Percentiles rank a stretch among this genome's conserved stretches.
Evolutionary conservation across 2,113 vertebrate genomes (phyloP).

Genomic region (Myrmophylax atrothorax): DNA sequence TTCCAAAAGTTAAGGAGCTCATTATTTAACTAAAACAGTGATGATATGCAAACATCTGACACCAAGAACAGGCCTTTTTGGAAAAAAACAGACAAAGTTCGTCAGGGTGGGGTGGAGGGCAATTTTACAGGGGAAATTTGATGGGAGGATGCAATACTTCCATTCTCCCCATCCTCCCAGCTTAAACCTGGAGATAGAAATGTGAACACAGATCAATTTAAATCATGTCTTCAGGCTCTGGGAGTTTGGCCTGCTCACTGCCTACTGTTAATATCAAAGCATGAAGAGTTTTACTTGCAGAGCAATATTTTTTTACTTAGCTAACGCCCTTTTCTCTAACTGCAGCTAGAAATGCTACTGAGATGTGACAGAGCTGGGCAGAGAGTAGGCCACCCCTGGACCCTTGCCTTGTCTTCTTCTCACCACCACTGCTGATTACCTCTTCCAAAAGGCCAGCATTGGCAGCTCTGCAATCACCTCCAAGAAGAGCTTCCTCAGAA

Average conservation of each 20-base stretch:
- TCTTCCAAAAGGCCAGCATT: rapidly evolving
- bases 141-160: not conserved
- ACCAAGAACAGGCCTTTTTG: not conserved
- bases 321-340: not conserved
- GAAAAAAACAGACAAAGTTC: not conserved
- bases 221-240: slow-evolving; percentile 16
- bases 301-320: not conserved
- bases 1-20: not conserved
- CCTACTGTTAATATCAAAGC: slow-evolving; percentile 53
- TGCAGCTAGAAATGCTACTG: not conserved
- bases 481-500: not conserved
- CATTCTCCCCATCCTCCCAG: not conserved
- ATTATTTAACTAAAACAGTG: not conserved
- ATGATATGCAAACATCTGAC: not conserved
- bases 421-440: not conserved
- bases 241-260: not conserved
- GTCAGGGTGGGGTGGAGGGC: not conserved
- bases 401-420: not conserved
- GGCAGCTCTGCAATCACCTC: not conserved
- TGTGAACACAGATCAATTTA: slow-evolving; percentile 39
- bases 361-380: not conserved
- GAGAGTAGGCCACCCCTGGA: not conserved
- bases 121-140: slow-evolving; percentile 23
- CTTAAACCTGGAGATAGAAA: not conserved
- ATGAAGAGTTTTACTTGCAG: not conserved